Evolutionary conservation across 2,888 invertebrate genomes (phyloP).

Genomic region (Xanthia icteritia): DNA sequence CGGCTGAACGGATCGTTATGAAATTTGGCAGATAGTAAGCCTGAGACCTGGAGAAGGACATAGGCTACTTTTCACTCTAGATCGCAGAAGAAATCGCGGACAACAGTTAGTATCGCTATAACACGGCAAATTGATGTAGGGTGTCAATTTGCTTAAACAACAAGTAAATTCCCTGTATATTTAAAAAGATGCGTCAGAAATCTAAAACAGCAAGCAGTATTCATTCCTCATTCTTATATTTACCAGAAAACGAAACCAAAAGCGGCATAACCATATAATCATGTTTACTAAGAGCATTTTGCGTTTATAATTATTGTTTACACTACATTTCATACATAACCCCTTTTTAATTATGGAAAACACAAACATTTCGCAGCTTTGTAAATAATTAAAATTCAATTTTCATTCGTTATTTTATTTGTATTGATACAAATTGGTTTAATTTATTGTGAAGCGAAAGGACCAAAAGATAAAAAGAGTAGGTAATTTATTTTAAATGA

Average conservation of each 20-base stretch:
- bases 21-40: no score
- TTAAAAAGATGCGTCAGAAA: background rate
- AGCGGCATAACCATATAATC: background rate
- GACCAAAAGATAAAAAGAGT: background rate
- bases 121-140: background rate
- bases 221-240: background rate
- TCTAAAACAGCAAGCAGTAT: background rate
- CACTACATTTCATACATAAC: constrained; percentile 13
- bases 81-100: no score
- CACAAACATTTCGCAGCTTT: constrained; percentile 26
- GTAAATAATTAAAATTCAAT: constrained; percentile 40
- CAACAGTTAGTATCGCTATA: background rate
- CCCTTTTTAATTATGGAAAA: constrained; percentile 14
- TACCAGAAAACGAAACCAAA: background rate
- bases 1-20: no score
- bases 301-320: constrained; percentile 17
- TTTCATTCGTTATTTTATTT: constrained; percentile 18
- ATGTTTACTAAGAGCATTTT: background rate
- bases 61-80: no score
- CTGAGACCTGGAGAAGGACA: no score
- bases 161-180: background rate
- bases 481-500: background rate
- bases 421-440: constrained; percentile 6
- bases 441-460: background rate
- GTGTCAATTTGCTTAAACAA: background rate